phyloP scores from a whole-genome alignment of 2,888 invertebrate species.

The Chromoteleia sp. region DNA sequence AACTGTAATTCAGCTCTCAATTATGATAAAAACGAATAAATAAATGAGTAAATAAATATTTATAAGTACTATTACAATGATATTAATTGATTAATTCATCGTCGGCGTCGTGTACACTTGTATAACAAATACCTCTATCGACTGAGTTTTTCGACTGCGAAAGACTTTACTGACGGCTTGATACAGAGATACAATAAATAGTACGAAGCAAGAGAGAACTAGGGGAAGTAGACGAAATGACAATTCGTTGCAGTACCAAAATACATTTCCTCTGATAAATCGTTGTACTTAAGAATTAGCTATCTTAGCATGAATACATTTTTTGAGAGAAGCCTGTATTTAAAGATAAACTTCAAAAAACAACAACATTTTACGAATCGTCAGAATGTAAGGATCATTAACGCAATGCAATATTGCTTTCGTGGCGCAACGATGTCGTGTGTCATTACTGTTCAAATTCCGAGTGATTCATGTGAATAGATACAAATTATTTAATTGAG shows the following conservation, averaged over 20 bases:
- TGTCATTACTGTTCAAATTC: slow-evolving; percentile 43
- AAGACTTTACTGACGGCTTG: slow-evolving; percentile 35
- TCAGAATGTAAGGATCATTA: slow-evolving; percentile 14
- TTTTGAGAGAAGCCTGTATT: slow-evolving; percentile 36
- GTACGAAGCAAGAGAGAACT: neutral
- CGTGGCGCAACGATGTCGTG: slow-evolving; percentile 44
- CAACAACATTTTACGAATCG: slow-evolving; percentile 31
- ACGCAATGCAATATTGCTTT: slow-evolving; percentile 24
- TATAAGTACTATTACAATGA: slow-evolving; percentile 47
- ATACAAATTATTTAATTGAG: slow-evolving; percentile 48
- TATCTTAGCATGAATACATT: slow-evolving; percentile 27
- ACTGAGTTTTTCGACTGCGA: slow-evolving; percentile 40
- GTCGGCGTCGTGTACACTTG: slow-evolving; percentile 38
- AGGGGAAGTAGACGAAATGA: neutral
- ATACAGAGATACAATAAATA: slow-evolving; percentile 24
- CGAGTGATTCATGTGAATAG: slow-evolving; percentile 44
- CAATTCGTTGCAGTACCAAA: slow-evolving; percentile 3
- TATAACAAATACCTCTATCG: slow-evolving; percentile 47
- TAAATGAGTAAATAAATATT: slow-evolving; percentile 25
- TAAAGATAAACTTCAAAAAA: neutral
- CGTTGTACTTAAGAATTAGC: slow-evolving; percentile 50
- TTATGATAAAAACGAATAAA: slow-evolving; percentile 14
- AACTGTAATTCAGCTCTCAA: slow-evolving; percentile 51
- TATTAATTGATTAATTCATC: slow-evolving; percentile 43
- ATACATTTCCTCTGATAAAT: slow-evolving; percentile 35